Conservation (phyloP, 2,888 invertebrate species). For the Autographa pulchrina region DNA sequence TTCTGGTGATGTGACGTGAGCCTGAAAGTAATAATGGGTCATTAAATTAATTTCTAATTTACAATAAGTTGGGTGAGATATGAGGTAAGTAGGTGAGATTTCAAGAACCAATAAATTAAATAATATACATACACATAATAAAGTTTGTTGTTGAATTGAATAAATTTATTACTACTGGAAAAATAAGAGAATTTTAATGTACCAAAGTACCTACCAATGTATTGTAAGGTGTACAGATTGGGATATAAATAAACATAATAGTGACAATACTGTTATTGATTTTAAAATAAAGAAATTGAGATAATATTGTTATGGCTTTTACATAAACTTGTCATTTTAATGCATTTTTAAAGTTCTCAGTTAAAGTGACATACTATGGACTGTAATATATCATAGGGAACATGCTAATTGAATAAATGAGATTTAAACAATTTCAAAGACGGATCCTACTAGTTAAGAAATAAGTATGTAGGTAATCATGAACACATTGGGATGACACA, state of each 20-base stretch:
- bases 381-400: neutral
- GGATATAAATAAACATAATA: neutral
- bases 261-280: neutral
- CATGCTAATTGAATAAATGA: neutral
- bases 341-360: neutral
- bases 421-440: neutral
- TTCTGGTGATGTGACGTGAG: conserved; percentile 87
- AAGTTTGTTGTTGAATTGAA: neutral
- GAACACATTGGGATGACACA: conserved; percentile 22
- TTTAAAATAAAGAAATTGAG: neutral
- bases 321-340: neutral
- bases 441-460: conserved; percentile 9
- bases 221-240: neutral
- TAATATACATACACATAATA: neutral
- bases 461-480: neutral
- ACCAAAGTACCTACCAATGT: neutral
- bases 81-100: conserved; percentile 2
- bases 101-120: neutral
- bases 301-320: neutral
- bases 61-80: neutral
- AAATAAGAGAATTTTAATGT: neutral
- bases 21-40: conserved; percentile 77
- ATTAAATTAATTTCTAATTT: conserved; percentile 23
- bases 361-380: neutral
- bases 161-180: neutral